These are phyloP conservation scores for Eulemur macaco DNA, from an alignment of 2,113 vertebrate species.

Conservation along the genomic window DNA sequence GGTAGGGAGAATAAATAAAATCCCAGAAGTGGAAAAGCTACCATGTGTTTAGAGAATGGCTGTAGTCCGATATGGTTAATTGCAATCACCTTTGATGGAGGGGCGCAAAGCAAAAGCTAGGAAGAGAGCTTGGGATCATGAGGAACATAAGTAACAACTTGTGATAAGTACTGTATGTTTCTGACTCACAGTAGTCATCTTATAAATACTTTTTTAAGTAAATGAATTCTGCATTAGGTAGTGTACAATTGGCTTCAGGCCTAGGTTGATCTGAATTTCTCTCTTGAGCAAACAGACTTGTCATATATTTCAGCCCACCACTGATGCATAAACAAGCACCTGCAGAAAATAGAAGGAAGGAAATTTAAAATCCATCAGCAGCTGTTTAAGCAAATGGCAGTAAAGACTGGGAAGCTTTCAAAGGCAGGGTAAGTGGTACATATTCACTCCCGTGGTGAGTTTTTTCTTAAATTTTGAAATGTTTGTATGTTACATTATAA, in stretches of 20 bases:
- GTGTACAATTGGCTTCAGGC: neutral
- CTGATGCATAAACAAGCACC: neutral
- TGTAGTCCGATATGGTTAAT: neutral
- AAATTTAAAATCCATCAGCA: neutral
- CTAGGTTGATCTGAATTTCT: neutral
- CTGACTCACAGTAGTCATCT: neutral
- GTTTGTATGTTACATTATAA: neutral
- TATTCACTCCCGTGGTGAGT: neutral
- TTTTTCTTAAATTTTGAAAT: constrained; percentile 20
- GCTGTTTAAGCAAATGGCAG: neutral
- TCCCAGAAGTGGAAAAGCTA: neutral
- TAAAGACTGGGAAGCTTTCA: neutral
- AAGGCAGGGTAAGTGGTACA: neutral
- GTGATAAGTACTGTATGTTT: neutral
- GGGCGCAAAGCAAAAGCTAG: neutral
- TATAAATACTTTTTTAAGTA: neutral
- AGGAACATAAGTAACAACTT: neutral
- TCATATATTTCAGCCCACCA: neutral
- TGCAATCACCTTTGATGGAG: neutral
- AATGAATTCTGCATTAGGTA: neutral
- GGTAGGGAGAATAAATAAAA: neutral
- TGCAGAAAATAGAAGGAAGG: neutral
- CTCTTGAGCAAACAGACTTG: neutral
- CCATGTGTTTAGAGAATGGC: neutral
- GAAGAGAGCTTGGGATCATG: neutral